phyloP scores from a whole-genome alignment of 2,888 invertebrate genomes.

The Monoplex corrugatus region DNA sequence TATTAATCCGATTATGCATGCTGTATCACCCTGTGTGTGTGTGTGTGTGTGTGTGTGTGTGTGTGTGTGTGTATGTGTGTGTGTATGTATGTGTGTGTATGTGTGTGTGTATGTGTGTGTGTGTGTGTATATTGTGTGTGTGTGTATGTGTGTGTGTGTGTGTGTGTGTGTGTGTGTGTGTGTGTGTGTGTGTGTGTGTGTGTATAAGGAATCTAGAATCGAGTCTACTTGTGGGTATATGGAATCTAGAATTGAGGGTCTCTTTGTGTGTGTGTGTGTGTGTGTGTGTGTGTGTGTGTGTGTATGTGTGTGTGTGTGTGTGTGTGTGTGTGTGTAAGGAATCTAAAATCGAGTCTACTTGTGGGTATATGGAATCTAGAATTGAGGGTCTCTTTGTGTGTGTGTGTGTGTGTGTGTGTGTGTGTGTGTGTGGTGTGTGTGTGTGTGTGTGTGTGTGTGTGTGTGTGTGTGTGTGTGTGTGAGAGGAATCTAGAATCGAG shows the following conservation, averaged over 20 bases:
- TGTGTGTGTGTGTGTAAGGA: too few relatives aligned
- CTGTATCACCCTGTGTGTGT: neutral
- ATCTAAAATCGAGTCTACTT: too few relatives aligned
- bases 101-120: constrained; percentile 27
- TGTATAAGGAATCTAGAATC: too few relatives aligned
- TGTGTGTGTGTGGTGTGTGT: too few relatives aligned
- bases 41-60: neutral
- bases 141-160: constrained; percentile 24
- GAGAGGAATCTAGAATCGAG: too few relatives aligned
- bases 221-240: constrained; percentile 6
- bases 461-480: too few relatives aligned
- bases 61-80: neutral
- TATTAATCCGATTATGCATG: too few relatives aligned
- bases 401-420: too few relatives aligned
- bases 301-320: constrained; percentile 1
- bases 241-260: neutral
- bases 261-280: neutral
- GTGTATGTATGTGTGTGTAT: constrained; percentile 6
- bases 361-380: too few relatives aligned
- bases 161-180: neutral
- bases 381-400: too few relatives aligned
- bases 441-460: too few relatives aligned
- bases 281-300: constrained; percentile 10
- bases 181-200: neutral
- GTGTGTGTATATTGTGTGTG: constrained; percentile 26